phyloP scores from a whole-genome alignment of 64 coral and sea anemone species.

The Montipora sp. region DNA sequence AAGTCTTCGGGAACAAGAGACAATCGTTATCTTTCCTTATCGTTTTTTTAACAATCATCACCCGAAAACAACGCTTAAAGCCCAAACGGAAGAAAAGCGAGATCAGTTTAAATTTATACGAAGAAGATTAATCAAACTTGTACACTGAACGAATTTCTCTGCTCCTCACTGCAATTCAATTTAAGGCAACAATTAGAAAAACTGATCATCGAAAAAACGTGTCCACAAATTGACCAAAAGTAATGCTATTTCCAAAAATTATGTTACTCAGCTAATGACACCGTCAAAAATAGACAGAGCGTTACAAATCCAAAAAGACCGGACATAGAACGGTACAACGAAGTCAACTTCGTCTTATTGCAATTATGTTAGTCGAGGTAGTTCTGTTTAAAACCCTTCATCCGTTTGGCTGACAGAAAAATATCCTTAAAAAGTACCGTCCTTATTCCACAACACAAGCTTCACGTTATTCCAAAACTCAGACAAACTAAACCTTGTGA shows the following conservation, averaged over 20 bases:
- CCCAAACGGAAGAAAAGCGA: constrained; percentile 18
- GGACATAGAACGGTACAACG: background rate
- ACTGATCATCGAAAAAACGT: background rate
- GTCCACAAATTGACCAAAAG: background rate
- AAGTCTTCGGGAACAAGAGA: constrained; percentile 1
- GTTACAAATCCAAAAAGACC: background rate
- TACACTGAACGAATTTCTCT: background rate
- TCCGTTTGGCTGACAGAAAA: too few relatives aligned
- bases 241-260: background rate
- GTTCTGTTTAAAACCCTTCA: too few relatives aligned
- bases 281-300: background rate
- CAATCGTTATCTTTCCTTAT: background rate
- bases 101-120: constrained; percentile 7
- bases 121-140: constrained; percentile 49
- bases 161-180: background rate
- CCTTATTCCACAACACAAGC: too few relatives aligned
- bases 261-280: background rate
- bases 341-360: background rate
- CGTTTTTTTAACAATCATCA: constrained; percentile 11
- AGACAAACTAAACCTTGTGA: too few relatives aligned
- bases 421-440: too few relatives aligned
- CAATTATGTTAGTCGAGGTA: background rate
- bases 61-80: constrained; percentile 6
- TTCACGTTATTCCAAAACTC: too few relatives aligned
- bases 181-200: background rate